Base-by-base conservation (phyloP, 2,888 invertebrate species). In the Salticus scenicus region DNA sequence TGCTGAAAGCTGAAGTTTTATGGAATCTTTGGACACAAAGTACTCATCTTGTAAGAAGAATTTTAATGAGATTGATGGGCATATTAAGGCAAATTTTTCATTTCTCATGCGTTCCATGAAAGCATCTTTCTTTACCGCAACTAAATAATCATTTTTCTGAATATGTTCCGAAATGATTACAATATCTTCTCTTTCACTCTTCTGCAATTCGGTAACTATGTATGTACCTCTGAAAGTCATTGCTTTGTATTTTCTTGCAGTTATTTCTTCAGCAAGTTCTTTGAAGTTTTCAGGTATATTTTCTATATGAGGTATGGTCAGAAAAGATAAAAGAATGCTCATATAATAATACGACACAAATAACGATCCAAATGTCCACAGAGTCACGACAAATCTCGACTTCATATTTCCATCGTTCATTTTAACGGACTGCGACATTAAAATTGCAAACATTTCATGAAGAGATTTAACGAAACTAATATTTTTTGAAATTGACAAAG, bases 271-370 rank as follows among this genome's bases (percentile, higher is more conserved):
- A 4, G 67, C 42, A 66, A 80, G 67, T 27, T 80, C 51, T 20
- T 73, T 17, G 7, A 80, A n/a, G 24, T 37, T 30, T 27, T 64
- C 37, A 12, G 72, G 24, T 0, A 72, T 66, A n/a, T 27, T 31
- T 31, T 67, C 66, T 24, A 33, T 30, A 5, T 31, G 37, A 1
- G 80, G 80, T 20, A 80, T 27, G 5, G 80, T 67, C 28, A 80
- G 5, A 8, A 73, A 73, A 4, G 80, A 64, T 7, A 79, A 24
- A 0, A 80, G 66, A 7, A 80, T 67, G 10, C 73, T 67, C 7
- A 51, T 73, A 41, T 80, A 80, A 8, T 66, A 33, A 27, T n/a
- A 67, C 4, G 80, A 73, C 37, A 73, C 17, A 28, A 80, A 37
- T 51, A 73, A 37, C 12, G 80, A 20, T 0, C 66, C 47, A 0